phyloP scores from a whole-genome alignment of 2,797 vertebrate genomes.

The Sebastes iracundus region DNA sequence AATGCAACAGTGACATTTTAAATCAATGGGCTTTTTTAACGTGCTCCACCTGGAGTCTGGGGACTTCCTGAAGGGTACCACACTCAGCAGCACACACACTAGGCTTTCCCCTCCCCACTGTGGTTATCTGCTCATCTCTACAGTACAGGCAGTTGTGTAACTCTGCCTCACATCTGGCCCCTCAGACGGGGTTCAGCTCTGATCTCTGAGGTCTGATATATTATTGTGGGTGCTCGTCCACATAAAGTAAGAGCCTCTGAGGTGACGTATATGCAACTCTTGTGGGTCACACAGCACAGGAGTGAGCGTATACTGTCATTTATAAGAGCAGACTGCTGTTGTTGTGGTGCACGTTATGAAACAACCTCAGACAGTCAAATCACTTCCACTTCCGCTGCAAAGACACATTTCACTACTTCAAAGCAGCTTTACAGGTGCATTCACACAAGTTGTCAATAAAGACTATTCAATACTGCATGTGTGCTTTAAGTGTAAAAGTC shows the following conservation, averaged over 20 bases:
- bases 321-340: not conserved
- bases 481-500: not conserved
- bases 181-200: not conserved
- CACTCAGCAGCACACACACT: not conserved
- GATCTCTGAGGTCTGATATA: conserved; percentile 4
- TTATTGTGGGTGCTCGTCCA: not conserved
- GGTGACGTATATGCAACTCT: not conserved
- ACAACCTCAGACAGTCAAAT: not conserved
- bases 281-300: not conserved
- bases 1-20: not conserved
- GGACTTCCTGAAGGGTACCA: conserved; percentile 13
- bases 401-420: not conserved
- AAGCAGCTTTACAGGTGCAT: not conserved
- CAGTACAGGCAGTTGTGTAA: conserved; percentile 11
- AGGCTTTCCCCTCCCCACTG: not conserved
- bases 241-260: not conserved
- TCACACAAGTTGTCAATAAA: not conserved
- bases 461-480: no score
- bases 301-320: not conserved
- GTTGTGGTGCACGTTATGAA: not conserved
- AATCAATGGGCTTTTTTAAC: not conserved
- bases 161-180: conserved; percentile 22
- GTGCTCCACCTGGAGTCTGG: not conserved
- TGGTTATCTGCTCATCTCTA: conserved; percentile 4
- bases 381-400: not conserved